phyloP scores from a whole-genome alignment of 2,113 vertebrate genomes.

The Peromyscus leucopus region DNA sequence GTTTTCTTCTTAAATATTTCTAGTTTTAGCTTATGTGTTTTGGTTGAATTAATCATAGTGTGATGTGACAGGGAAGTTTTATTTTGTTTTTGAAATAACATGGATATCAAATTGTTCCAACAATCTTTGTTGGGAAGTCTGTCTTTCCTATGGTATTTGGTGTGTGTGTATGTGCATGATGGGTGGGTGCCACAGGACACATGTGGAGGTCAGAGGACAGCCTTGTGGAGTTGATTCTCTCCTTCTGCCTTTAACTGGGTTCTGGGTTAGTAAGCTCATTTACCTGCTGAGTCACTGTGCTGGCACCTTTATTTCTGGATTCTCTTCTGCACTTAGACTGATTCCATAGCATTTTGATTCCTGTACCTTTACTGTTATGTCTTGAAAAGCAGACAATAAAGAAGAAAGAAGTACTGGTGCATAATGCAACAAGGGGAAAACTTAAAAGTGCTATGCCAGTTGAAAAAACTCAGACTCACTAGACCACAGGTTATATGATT shows the following conservation, averaged over 20 bases:
- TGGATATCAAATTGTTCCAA: background rate
- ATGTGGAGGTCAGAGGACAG: background rate
- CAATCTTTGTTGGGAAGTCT: background rate
- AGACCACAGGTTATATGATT: background rate
- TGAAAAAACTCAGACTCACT: background rate
- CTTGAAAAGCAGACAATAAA: background rate
- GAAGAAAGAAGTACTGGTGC: background rate
- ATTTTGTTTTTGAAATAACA: background rate
- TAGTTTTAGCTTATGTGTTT: constrained; percentile 5
- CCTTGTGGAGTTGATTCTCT: background rate
- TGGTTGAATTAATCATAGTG: constrained; percentile 3
- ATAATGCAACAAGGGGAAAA: background rate
- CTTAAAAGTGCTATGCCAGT: background rate
- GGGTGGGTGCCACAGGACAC: background rate
- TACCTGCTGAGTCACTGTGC: background rate
- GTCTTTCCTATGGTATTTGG: background rate
- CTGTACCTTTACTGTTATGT: background rate
- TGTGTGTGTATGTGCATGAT: background rate
- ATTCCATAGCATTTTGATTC: background rate
- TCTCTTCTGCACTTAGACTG: background rate
- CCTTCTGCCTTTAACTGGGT: background rate
- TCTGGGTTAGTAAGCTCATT: background rate
- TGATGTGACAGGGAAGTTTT: background rate
- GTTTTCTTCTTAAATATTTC: constrained; percentile 29
- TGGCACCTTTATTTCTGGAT: background rate